Evolutionary conservation across 2,888 invertebrate genomes (phyloP).

Genomic region (Chirona hameri): DNA sequence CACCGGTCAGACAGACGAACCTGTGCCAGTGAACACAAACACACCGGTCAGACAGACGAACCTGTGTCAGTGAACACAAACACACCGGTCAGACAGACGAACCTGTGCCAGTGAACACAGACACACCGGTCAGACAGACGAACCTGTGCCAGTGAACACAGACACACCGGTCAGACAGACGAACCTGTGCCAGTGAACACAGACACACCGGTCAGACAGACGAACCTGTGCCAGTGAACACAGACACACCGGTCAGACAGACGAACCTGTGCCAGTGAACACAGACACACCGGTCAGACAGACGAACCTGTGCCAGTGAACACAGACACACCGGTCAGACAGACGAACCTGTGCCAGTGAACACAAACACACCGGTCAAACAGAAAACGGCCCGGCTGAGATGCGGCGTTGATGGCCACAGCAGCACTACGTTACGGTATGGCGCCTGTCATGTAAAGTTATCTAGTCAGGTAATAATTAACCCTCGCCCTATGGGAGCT

Average conservation of each 20-base stretch:
- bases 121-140: not conserved
- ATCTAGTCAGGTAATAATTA: too few species aligned
- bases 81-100: not conserved
- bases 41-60: not conserved
- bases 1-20: not conserved
- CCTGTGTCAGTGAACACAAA: not conserved
- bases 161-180: not conserved
- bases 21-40: not conserved
- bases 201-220: not conserved
- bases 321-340: not conserved
- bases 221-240: slow-evolving; percentile 1
- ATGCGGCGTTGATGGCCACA: too few species aligned
- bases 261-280: not conserved
- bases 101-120: not conserved
- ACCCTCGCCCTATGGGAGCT: too few species aligned
- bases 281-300: not conserved
- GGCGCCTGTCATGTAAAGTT: too few species aligned
- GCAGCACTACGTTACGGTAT: too few species aligned
- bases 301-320: slow-evolving; percentile 2
- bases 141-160: not conserved
- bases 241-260: not conserved
- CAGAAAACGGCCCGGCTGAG: not conserved
- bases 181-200: not conserved
- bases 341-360: slow-evolving; percentile 6
- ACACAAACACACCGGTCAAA: too few species aligned